Conservation (phyloP, 2,888 invertebrate species). For the Cosmorhoe ocellata region DNA sequence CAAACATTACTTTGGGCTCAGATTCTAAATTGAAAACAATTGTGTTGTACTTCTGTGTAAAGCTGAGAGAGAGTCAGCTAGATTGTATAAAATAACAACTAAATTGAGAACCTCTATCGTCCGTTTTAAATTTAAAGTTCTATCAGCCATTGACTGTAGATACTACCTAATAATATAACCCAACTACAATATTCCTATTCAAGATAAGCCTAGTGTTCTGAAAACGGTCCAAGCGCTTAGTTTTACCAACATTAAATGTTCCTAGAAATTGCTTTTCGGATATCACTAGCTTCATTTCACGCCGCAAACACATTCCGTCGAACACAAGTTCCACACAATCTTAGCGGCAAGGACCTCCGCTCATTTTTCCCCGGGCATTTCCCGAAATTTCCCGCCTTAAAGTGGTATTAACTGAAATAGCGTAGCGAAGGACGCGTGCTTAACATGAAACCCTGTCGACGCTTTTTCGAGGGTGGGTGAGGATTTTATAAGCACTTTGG, state of each 20-base stretch:
- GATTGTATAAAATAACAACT: too few relatives aligned
- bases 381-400: slow-evolving; percentile 18
- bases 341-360: slow-evolving; percentile 4
- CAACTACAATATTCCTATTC: too few relatives aligned
- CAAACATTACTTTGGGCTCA: too few relatives aligned
- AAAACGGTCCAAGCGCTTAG: too few relatives aligned
- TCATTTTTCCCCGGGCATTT: slow-evolving; percentile 26
- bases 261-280: background rate
- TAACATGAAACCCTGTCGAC: slow-evolving; percentile 27
- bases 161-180: too few relatives aligned
- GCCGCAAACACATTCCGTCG: slow-evolving; percentile 28
- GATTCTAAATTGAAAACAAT: too few relatives aligned
- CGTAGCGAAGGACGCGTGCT: slow-evolving; percentile 30
- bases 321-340: slow-evolving; percentile 27
- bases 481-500: slow-evolving; percentile 32
- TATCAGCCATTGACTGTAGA: too few relatives aligned
- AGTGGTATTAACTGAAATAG: slow-evolving; percentile 39
- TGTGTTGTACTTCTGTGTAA: too few relatives aligned
- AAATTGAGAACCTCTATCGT: too few relatives aligned
- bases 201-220: too few relatives aligned
- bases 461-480: slow-evolving; percentile 33
- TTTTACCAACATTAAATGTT: background rate
- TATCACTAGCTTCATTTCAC: slow-evolving; percentile 23
- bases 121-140: too few relatives aligned
- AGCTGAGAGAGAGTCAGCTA: too few relatives aligned